Conservation (phyloP, 1,140 invertebrate species). For the Homalodisca vitripennis region DNA sequence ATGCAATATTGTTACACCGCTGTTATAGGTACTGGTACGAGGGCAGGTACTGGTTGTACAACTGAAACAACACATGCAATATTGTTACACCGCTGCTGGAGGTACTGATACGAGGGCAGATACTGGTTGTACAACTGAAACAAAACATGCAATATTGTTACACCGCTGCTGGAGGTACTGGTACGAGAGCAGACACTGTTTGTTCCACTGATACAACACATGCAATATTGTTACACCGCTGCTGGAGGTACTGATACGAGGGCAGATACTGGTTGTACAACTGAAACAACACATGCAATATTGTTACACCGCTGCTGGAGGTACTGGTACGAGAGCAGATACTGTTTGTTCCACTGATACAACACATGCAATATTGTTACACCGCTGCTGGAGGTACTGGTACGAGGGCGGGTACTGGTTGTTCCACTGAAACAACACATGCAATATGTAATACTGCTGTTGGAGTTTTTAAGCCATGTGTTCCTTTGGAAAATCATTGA, state of each 20-base stretch:
- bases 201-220: conserved; percentile 3
- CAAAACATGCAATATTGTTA: no score
- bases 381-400: conserved; percentile 14
- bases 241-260: conserved; percentile 22
- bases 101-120: conserved; percentile 22
- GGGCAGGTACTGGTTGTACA: conserved; percentile 18
- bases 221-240: no score
- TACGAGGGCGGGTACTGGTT: conserved; percentile 22
- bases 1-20: no score
- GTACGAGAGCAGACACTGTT: conserved; percentile 19
- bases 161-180: conserved; percentile 15
- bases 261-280: conserved; percentile 21
- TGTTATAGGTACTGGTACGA: conserved; percentile 20
- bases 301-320: conserved; percentile 17
- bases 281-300: no score
- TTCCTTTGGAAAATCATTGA: no score
- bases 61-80: no score
- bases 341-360: not conserved
- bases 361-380: not conserved
- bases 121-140: conserved; percentile 18
- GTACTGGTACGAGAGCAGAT: conserved; percentile 26
- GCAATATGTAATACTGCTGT: no score
- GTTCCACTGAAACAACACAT: conserved; percentile 6
- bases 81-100: conserved; percentile 6
- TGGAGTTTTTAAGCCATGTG: no score